Evolutionary conservation across 2,113 vertebrate genomes (phyloP).

Genomic region (Oncorhynchus masou): DNA sequence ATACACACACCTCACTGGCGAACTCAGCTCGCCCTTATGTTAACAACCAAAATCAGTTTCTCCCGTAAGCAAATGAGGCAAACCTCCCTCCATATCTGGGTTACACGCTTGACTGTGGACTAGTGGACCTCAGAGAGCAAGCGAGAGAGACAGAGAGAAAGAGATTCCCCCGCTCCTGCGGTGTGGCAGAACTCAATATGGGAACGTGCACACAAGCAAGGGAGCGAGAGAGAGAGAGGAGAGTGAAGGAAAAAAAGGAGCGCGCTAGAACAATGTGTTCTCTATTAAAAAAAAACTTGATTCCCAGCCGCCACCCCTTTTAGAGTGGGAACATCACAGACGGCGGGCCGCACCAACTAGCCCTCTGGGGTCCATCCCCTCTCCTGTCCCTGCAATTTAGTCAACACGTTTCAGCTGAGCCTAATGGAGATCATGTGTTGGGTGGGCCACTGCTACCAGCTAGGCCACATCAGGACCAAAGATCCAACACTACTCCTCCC

Average conservation of each 20-base stretch:
- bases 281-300: slow-evolving; percentile 60
- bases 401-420: slow-evolving; percentile 72
- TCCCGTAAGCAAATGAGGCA: slow-evolving; percentile 71
- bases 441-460: slow-evolving; percentile 49
- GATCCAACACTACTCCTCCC: slow-evolving; percentile 45
- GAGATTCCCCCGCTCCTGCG: too few relatives aligned
- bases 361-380: slow-evolving; percentile 63
- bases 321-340: slow-evolving; percentile 63
- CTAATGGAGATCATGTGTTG: slow-evolving; percentile 75
- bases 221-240: slow-evolving; percentile 39
- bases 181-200: slow-evolving; percentile 1
- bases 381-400: slow-evolving; percentile 67
- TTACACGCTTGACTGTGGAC: slow-evolving; percentile 79
- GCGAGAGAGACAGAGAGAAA: neutral
- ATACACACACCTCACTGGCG: slow-evolving; percentile 19
- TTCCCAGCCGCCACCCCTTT: slow-evolving; percentile 52
- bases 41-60: slow-evolving; percentile 74
- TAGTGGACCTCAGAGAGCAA: slow-evolving; percentile 71
- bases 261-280: slow-evolving; percentile 66
- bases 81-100: slow-evolving; percentile 70
- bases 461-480: slow-evolving; percentile 54
- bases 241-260: slow-evolving; percentile 31
- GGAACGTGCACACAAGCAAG: neutral
- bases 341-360: slow-evolving; percentile 52
- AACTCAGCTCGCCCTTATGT: slow-evolving; percentile 36